Percentiles rank a stretch among this genome's conserved stretches.
These are phyloP conservation scores for Hypanus sabinus DNA, from an alignment of 2,113 vertebrate genomes.

Conservation along the genomic window DNA sequence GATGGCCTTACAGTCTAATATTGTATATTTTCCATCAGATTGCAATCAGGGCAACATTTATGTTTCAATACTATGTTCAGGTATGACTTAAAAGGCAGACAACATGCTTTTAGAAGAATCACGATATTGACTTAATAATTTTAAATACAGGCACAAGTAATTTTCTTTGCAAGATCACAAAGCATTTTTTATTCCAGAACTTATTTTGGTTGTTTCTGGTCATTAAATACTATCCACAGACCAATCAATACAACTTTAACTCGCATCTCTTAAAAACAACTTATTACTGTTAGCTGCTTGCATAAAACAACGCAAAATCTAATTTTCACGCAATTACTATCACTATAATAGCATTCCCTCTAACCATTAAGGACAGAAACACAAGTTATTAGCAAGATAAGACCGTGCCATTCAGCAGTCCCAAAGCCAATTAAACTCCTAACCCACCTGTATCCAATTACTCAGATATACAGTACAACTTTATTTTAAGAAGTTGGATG, in stretches of 20 bases:
- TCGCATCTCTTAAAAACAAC: background rate
- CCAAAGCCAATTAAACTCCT: conserved; percentile 10
- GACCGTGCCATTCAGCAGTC: background rate
- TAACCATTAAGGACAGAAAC: conserved; percentile 1
- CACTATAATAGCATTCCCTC: background rate
- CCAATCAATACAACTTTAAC: background rate
- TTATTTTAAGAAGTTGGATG: background rate
- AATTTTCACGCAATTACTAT: conserved; percentile 7
- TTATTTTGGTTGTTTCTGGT: background rate
- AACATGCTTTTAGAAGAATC: background rate
- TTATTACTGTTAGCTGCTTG: background rate
- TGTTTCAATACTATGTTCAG: background rate
- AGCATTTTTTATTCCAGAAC: background rate
- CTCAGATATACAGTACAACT: background rate
- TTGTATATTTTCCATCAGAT: background rate
- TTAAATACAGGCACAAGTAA: background rate
- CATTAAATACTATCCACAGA: background rate
- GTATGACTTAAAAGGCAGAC: background rate
- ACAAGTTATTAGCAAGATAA: background rate
- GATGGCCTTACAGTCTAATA: too few relatives aligned
- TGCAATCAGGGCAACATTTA: background rate
- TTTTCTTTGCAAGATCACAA: background rate
- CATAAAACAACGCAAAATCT: conserved; percentile 9
- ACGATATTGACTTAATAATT: conserved; percentile 4
- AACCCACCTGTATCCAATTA: background rate